phyloP scores from a whole-genome alignment of 1,140 invertebrate genomes.

The Tenebrio molitor region DNA sequence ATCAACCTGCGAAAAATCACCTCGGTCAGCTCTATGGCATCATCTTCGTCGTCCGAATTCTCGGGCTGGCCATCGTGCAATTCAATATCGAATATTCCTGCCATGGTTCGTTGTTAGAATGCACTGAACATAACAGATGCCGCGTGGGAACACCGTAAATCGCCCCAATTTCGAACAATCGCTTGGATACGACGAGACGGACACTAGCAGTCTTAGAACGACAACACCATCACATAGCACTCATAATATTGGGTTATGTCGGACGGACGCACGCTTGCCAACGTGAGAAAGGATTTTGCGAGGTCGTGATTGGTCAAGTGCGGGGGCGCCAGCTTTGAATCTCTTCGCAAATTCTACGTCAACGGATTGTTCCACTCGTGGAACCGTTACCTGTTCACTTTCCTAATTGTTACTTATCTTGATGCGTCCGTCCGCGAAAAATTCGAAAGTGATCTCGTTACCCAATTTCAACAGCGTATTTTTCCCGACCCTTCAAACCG shows the following conservation, averaged over 20 bases:
- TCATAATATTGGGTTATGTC: conserved; percentile 38
- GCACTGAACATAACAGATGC: conserved; percentile 13
- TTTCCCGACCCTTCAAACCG: no score
- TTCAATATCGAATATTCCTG: conserved; percentile 91
- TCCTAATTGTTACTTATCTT: background rate
- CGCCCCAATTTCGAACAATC: background rate
- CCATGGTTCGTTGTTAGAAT: conserved; percentile 69
- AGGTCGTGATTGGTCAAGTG: background rate
- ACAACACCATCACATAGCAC: conserved; percentile 13
- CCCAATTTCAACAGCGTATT: background rate
- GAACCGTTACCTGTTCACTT: background rate
- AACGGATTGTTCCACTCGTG: no score
- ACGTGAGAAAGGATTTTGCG: background rate
- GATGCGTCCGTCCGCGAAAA: background rate
- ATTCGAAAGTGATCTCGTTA: background rate
- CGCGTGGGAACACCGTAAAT: background rate
- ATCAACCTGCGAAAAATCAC: no score
- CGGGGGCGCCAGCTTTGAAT: background rate
- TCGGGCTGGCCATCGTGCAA: conserved; percentile 74
- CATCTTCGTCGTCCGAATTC: conserved; percentile 77
- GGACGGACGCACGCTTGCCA: background rate
- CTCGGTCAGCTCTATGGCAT: conserved; percentile 87
- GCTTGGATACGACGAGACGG: background rate
- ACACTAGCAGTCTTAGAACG: background rate
- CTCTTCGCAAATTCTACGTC: no score